Evolutionary conservation across 2,888 invertebrate genomes (phyloP).

Genomic region (Orthonychiurus folsomi): DNA sequence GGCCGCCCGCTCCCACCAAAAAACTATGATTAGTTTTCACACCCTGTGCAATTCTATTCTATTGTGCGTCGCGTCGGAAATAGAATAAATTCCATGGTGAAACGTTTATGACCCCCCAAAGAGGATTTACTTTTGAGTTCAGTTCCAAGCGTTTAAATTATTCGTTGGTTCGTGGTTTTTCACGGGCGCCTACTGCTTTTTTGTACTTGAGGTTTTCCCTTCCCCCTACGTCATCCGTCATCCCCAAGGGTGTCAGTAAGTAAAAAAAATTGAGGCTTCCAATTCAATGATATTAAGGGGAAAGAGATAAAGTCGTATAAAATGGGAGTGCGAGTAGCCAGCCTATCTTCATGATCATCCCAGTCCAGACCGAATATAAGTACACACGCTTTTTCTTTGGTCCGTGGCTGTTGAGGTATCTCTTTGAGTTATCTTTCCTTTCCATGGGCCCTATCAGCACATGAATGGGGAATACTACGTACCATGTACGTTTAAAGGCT

Average conservation of each 20-base stretch:
- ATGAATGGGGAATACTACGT: background rate
- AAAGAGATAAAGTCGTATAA: background rate
- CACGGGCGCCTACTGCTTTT: background rate
- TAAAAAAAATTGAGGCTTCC: background rate
- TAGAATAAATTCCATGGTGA: slow-evolving; percentile 1
- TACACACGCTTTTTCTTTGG: background rate
- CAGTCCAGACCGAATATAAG: too few species aligned
- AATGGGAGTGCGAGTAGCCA: background rate
- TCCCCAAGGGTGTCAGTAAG: background rate
- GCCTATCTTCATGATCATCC: too few species aligned
- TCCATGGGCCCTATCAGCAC: background rate
- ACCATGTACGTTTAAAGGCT: too few species aligned
- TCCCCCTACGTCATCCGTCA: background rate
- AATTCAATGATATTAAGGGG: background rate
- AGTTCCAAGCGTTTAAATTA: too few species aligned
- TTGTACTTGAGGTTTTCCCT: background rate
- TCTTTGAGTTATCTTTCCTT: background rate
- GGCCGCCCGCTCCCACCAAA: too few species aligned
- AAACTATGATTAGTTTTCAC: too few species aligned
- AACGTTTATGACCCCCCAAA: background rate
- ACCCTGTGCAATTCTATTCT: too few species aligned
- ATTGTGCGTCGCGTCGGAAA: too few species aligned
- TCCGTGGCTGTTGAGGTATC: background rate
- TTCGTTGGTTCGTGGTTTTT: background rate
- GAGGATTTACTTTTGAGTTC: background rate